A percentile compares a stretch with the other conserved stretches of the same genome.
Conservation (phyloP, 2,888 invertebrate species). For the Autographa pulchrina region DNA sequence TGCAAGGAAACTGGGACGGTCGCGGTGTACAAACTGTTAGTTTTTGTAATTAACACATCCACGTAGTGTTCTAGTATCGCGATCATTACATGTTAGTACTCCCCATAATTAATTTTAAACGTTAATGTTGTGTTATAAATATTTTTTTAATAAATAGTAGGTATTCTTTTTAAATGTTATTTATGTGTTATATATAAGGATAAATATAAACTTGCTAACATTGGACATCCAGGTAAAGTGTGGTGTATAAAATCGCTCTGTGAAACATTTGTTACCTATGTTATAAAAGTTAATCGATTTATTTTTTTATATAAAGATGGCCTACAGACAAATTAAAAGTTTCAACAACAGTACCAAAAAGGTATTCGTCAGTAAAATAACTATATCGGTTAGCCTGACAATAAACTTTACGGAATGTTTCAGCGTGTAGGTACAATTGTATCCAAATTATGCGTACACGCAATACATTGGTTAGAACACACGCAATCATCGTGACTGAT, state of each 20-base stretch:
- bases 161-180: no score
- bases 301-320: no score
- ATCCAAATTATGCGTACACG: not conserved
- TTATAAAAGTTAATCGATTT: no score
- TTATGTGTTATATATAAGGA: no score
- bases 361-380: not conserved
- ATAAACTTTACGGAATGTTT: not conserved
- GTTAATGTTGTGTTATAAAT: constrained; percentile 1
- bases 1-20: constrained; percentile 62
- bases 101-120: not conserved
- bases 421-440: not conserved
- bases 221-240: no score
- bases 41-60: constrained; percentile 52
- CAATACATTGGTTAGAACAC: not conserved
- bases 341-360: no score
- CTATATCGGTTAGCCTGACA: not conserved
- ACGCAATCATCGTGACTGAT: constrained; percentile 4
- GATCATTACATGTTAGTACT: constrained; percentile 8
- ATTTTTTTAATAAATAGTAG: not conserved
- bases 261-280: no score
- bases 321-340: no score
- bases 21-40: constrained; percentile 54
- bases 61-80: constrained; percentile 34
- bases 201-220: no score
- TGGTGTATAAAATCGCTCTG: no score